phyloP scores from a whole-genome alignment of 2,888 invertebrate genomes.

The Diplolepis rosae region DNA sequence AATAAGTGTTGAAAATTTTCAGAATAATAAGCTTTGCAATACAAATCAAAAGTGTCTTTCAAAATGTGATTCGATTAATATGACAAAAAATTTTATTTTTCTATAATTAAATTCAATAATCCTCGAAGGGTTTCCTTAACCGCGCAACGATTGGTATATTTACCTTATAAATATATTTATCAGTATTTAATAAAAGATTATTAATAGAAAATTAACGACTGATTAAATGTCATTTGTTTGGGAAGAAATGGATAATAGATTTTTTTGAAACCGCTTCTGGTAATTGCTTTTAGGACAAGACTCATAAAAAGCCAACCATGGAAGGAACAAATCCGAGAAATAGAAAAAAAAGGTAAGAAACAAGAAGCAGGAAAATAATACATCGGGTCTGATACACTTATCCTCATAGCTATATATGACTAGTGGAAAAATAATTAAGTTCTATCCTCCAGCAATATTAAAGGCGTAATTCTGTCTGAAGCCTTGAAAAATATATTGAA shows the following conservation, averaged over 20 bases:
- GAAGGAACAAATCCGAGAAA: conserved; percentile 25
- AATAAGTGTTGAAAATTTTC: too few species aligned
- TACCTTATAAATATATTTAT: too few species aligned
- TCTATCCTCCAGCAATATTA: conserved; percentile 46
- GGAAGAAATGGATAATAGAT: background rate
- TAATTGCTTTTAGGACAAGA: background rate
- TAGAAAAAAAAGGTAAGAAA: conserved; percentile 1
- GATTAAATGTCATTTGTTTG: background rate
- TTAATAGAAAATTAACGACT: background rate
- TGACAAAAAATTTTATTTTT: too few species aligned
- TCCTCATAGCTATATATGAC: conserved; percentile 21
- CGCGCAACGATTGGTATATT: too few species aligned
- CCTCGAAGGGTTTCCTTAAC: too few species aligned
- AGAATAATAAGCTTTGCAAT: too few species aligned
- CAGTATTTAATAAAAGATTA: background rate
- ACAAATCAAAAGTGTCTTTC: too few species aligned
- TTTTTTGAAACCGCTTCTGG: background rate
- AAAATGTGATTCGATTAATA: too few species aligned
- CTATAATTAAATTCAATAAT: too few species aligned
- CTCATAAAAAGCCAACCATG: conserved; percentile 10
- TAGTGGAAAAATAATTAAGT: conserved; percentile 40
- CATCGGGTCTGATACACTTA: conserved; percentile 21
- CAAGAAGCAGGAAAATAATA: background rate
- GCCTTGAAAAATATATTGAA: conserved; percentile 37
- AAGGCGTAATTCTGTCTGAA: conserved; percentile 47